Base-by-base conservation (phyloP, 30 jellyfish, hydroid and myxozoan genomes). In the Hydractinia symbiolongicarpus region DNA sequence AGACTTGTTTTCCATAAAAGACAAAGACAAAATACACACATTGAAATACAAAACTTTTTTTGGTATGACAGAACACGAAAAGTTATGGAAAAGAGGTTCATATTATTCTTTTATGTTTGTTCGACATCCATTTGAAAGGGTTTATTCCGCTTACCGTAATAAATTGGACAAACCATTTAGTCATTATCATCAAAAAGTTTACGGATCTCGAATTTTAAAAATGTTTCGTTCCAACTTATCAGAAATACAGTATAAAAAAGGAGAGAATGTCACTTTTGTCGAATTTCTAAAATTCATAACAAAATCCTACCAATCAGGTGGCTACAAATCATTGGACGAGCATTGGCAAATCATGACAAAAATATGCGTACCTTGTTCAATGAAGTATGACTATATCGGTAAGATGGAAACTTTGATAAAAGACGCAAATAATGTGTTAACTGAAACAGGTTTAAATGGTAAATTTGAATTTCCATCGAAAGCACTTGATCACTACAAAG, bases 81-180 rank as follows among this genome's bases (percentile, higher is more conserved):
- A 6, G 19, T 51, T 64, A 0, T 64, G 19, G 74, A 64, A 64
- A 64, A 51, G 17, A 77, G 16, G 8, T 5, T 6, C 8, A 44
- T 77, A 55, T 50, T 66, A 20, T 3, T 9, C 54, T 8, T 77
- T 77, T 49, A 54, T 77, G 61, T 55, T 77, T 40, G 81, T 66
- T 30, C 55, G 85, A 55, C 85, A 77, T 40, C 85, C 85, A 5
- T 77, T 77, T n/a, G 85, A 77, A 55, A 53, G 85, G 15, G 9
- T 77, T 49, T 53, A 21, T 5, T 77, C 85, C 16, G 85, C 85
- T 30, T 77, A 77, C 81, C 78, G 85, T 19, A 77, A 77, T n/a
- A 77, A 77, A 30, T 55, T 77, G 9, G 79, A 51, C 53, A 57
- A 53, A 54, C 74, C 74, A 6, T 19, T 19, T 60, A 61, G 60